These are phyloP conservation scores for Austrofundulus limnaeus DNA, from an alignment of 2,113 vertebrate genomes.

Conservation along the genomic window DNA sequence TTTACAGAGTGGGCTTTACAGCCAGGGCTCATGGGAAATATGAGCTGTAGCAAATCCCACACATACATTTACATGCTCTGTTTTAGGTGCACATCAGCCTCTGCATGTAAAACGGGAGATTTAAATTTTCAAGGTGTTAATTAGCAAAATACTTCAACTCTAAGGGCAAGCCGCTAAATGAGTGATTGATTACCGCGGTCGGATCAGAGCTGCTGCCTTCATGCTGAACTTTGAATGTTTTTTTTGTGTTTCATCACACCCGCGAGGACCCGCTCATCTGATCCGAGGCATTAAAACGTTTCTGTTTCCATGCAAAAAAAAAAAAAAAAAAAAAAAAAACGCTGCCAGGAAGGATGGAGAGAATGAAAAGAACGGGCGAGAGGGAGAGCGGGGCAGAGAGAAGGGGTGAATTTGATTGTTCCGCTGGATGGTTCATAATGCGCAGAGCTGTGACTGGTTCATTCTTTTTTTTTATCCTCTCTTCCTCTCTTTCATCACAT, in stretches of 20 bases:
- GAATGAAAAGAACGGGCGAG: conserved; percentile 26
- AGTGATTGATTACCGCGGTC: conserved; percentile 51
- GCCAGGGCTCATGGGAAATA: conserved; percentile 67
- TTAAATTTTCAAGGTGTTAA: conserved; percentile 40
- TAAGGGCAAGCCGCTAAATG: conserved; percentile 29
- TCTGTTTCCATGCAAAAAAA: conserved; percentile 47
- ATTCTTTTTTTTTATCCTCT: conserved; percentile 66
- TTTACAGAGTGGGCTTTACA: conserved; percentile 68
- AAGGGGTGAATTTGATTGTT: conserved; percentile 73
- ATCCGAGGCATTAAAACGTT: conserved; percentile 17
- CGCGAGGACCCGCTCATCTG: conserved; percentile 27
- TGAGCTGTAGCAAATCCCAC: conserved; percentile 36
- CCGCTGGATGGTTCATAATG: conserved; percentile 71
- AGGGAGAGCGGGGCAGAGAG: conserved; percentile 18
- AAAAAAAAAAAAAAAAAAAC: too few species aligned
- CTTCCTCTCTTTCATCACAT: conserved; percentile 73
- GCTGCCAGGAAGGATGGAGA: conserved; percentile 29
- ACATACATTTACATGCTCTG: conserved; percentile 7
- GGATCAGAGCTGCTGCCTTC: conserved; percentile 23
- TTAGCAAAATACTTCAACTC: conserved; percentile 46
- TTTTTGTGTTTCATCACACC: conserved; percentile 8
- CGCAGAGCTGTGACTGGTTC: conserved; percentile 61
- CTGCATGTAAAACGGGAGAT: conserved; percentile 44
- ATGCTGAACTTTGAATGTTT: not conserved
- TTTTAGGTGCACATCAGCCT: not conserved